Evolutionary conservation across 2,797 vertebrate genomes (phyloP).

Genomic region (Danionella dracula): DNA sequence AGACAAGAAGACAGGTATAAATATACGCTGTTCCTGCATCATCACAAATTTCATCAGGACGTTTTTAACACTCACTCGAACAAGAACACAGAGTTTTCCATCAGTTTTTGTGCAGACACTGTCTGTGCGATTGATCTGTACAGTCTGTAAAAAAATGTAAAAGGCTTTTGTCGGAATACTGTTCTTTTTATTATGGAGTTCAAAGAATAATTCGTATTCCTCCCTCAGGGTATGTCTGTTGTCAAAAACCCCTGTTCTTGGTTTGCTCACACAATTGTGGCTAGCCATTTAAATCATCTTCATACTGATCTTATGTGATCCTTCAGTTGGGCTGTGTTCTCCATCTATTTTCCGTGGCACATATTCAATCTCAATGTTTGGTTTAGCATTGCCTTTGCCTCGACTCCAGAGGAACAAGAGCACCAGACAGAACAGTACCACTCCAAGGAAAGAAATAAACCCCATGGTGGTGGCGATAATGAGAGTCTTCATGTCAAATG

Average conservation of each 20-base stretch:
- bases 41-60: slow-evolving; percentile 49
- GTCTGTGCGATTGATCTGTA: slow-evolving; percentile 55
- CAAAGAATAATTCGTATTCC: background rate
- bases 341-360: slow-evolving; percentile 93
- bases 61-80: slow-evolving; percentile 64
- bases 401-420: slow-evolving; percentile 97
- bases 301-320: slow-evolving; percentile 95
- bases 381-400: slow-evolving; percentile 93
- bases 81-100: slow-evolving; percentile 81
- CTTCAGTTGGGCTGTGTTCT: slow-evolving; percentile 80
- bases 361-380: slow-evolving; percentile 96
- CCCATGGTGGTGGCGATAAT: slow-evolving; percentile 99
- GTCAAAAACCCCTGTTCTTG: slow-evolving; percentile 19
- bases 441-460: slow-evolving; percentile 97
- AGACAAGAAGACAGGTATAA: slow-evolving; percentile 62
- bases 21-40: slow-evolving; percentile 58
- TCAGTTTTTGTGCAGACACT: slow-evolving; percentile 72
- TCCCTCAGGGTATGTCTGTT: slow-evolving; percentile 22
- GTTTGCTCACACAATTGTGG: slow-evolving; percentile 3
- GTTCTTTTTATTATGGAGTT: slow-evolving; percentile 29
- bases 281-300: slow-evolving; percentile 85
- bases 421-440: slow-evolving; percentile 96
- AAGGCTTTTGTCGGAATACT: slow-evolving; percentile 57
- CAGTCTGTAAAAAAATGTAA: slow-evolving; percentile 49
- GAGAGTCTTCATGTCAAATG: slow-evolving; percentile 97